These are phyloP conservation scores for Scalopus aquaticus DNA, from an alignment of 2,113 vertebrate species.

Conservation along the genomic window DNA sequence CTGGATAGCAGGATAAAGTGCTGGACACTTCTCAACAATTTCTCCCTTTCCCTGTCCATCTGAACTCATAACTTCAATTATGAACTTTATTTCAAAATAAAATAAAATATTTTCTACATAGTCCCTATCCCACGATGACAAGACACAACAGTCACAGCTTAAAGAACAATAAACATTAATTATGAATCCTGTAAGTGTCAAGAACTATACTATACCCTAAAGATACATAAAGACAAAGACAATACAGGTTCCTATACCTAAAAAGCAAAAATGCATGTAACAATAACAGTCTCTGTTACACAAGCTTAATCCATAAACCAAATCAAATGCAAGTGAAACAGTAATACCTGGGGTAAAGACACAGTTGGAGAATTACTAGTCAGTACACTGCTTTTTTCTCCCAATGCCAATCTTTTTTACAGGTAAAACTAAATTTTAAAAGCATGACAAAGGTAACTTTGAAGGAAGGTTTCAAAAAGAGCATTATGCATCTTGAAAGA, in stretches of 20 bases:
- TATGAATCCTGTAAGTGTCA: not conserved
- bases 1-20: not conserved
- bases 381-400: not conserved
- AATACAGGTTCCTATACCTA: not conserved
- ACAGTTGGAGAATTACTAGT: not conserved
- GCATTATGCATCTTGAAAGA: not conserved
- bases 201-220: not conserved
- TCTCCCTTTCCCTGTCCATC: not conserved
- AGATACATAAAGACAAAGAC: not conserved
- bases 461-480: not conserved
- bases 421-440: not conserved
- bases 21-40: not conserved
- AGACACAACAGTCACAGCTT: not conserved
- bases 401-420: not conserved
- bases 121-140: not conserved
- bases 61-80: not conserved
- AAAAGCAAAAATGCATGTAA: constrained; percentile 1
- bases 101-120: not conserved
- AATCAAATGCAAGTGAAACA: not conserved
- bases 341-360: not conserved
- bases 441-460: not conserved
- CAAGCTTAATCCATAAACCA: not conserved
- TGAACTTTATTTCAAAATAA: constrained; percentile 36
- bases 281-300: not conserved
- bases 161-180: not conserved